phyloP scores from a whole-genome alignment of 1,140 invertebrate genomes.

The Bombus haemorrhoidalis region DNA sequence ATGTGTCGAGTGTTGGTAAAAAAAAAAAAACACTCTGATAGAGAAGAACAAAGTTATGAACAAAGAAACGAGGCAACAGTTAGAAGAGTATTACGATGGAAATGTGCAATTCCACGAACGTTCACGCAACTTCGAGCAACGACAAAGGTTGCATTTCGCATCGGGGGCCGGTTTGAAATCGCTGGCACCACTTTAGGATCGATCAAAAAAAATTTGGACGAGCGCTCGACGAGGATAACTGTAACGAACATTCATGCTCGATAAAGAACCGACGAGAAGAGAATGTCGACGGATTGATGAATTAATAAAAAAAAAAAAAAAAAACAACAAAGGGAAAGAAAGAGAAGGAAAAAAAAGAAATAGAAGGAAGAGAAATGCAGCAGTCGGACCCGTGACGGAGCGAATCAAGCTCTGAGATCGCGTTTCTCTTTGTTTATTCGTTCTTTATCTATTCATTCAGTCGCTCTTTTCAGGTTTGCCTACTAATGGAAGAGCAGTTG shows the following conservation, averaged over 20 bases:
- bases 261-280: background rate
- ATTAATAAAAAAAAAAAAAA: slow-evolving; percentile 45
- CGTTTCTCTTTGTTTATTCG: slow-evolving; percentile 64
- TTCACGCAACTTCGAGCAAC: background rate
- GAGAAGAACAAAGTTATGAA: background rate
- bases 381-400: slow-evolving; percentile 43
- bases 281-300: slow-evolving; percentile 41
- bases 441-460: slow-evolving; percentile 57
- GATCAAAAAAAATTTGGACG: background rate
- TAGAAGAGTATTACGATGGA: background rate
- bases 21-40: too few relatives aligned
- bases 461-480: slow-evolving; percentile 43
- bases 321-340: background rate
- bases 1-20: background rate
- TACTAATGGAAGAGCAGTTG: slow-evolving; percentile 34
- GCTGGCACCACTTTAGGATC: background rate
- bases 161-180: background rate
- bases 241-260: background rate
- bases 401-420: slow-evolving; percentile 55
- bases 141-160: too few relatives aligned
- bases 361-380: background rate
- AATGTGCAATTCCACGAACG: background rate
- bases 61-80: background rate
- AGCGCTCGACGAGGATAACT: background rate
- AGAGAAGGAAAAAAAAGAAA: background rate